Conservation (phyloP, 2,797 vertebrate genomes). For the Danio jaintianensis region DNA sequence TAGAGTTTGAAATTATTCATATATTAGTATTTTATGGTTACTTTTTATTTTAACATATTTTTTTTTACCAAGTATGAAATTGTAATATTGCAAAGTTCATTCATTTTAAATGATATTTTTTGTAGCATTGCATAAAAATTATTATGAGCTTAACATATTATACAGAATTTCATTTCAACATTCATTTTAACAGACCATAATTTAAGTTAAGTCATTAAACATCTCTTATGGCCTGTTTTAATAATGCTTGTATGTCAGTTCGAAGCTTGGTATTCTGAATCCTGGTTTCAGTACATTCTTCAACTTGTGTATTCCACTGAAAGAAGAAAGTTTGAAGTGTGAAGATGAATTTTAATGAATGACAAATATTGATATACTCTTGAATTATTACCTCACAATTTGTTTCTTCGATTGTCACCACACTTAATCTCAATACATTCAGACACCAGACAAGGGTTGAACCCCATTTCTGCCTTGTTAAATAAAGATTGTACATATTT, state of each 20-base stretch:
- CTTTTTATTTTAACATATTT: neutral
- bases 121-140: neutral
- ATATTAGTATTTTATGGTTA: neutral
- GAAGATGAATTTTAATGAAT: neutral
- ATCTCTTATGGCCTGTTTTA: neutral
- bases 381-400: neutral
- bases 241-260: neutral
- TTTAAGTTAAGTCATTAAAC: neutral
- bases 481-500: slow-evolving; percentile 17
- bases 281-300: neutral
- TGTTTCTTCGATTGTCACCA: neutral
- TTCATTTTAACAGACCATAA: neutral
- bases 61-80: neutral
- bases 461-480: neutral
- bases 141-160: neutral
- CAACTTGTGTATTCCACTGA: neutral
- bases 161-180: neutral
- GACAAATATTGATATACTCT: neutral
- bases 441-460: neutral
- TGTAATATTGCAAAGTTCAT: neutral
- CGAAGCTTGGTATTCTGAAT: neutral
- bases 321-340: no score
- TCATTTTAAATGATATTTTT: neutral
- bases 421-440: neutral
- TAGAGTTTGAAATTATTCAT: neutral